phyloP scores from a whole-genome alignment of 1,140 invertebrate species.

The Scaptomyza pallida region DNA sequence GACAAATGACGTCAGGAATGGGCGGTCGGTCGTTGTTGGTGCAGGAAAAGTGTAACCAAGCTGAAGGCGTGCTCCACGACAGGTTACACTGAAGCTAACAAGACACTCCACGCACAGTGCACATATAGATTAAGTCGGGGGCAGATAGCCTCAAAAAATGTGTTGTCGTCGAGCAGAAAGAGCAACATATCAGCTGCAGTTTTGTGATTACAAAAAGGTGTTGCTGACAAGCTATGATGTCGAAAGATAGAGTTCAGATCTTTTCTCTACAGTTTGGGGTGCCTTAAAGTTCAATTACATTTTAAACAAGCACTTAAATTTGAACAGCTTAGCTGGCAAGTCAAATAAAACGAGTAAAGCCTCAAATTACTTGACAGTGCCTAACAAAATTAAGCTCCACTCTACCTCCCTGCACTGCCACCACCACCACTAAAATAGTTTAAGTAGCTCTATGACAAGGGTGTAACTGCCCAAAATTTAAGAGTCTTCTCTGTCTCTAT shows the following conservation, averaged over 20 bases:
- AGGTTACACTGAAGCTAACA: slow-evolving; percentile 25
- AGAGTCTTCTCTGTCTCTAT: background rate
- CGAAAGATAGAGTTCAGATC: background rate
- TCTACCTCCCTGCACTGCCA: background rate
- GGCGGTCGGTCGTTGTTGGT: slow-evolving; percentile 34
- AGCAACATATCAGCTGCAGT: slow-evolving; percentile 16
- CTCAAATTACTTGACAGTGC: slow-evolving; percentile 9
- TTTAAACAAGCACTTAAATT: background rate
- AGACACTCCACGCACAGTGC: slow-evolving; percentile 4
- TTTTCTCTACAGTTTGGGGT: background rate
- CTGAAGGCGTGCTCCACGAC: slow-evolving; percentile 33
- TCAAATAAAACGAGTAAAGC: background rate
- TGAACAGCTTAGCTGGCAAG: slow-evolving; percentile 3
- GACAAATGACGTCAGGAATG: slow-evolving; percentile 75
- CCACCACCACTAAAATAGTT: background rate
- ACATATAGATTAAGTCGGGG: slow-evolving; percentile 13
- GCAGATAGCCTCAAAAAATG: slow-evolving; percentile 6
- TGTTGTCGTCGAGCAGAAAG: background rate
- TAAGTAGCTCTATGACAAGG: slow-evolving; percentile 4
- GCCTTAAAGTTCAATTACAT: background rate
- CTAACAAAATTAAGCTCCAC: slow-evolving; percentile 2
- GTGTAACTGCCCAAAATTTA: slow-evolving; percentile 5
- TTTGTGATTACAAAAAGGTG: slow-evolving; percentile 43
- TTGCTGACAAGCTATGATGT: slow-evolving; percentile 9
- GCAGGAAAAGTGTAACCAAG: slow-evolving; percentile 24